Evolutionary conservation across 2,888 invertebrate species (phyloP).

Genomic region (Dynastes grantii): DNA sequence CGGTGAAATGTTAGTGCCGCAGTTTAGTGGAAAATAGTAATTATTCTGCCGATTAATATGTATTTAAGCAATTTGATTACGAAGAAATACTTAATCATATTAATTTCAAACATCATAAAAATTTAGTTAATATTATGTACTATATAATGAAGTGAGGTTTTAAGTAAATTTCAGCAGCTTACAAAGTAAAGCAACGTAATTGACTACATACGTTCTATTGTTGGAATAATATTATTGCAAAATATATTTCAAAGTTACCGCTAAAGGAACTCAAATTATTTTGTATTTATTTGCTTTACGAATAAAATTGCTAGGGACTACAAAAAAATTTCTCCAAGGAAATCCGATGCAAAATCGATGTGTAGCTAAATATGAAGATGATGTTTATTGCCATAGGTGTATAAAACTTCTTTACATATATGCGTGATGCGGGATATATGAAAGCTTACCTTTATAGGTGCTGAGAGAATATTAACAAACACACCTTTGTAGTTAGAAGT

Average conservation of each 20-base stretch:
- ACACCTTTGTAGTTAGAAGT: not conserved
- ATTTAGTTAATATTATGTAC: no score
- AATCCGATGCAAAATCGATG: not conserved
- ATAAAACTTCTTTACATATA: not conserved
- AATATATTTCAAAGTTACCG: not conserved
- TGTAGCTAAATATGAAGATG: not conserved
- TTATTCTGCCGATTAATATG: no score
- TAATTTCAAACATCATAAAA: no score
- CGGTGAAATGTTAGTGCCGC: no score
- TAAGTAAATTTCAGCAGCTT: not conserved
- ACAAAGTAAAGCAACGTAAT: not conserved
- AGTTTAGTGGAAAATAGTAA: no score
- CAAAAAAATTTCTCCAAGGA: not conserved
- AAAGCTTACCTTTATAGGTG: not conserved
- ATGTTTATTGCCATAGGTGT: not conserved
- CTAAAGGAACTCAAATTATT: conserved; percentile 13
- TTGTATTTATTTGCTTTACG: not conserved
- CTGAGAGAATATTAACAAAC: not conserved
- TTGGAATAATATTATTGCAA: not conserved
- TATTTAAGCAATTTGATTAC: no score
- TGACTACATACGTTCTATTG: no score
- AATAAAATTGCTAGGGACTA: not conserved
- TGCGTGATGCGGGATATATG: not conserved
- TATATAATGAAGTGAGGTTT: not conserved
- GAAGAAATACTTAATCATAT: no score